phyloP scores from a whole-genome alignment of 2,113 vertebrate species.

The Gavialis gangeticus region DNA sequence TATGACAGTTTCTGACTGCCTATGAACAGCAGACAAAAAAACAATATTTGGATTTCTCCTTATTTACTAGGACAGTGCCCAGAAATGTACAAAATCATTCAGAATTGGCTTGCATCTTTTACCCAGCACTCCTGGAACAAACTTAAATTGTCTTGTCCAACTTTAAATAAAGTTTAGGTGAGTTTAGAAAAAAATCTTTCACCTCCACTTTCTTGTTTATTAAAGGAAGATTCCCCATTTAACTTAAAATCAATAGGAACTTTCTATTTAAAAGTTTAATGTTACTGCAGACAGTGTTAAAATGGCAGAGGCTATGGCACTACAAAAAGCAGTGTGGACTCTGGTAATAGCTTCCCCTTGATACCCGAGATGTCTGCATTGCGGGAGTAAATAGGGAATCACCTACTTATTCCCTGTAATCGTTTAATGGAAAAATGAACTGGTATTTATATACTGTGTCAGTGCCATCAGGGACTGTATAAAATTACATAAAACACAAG shows the following conservation, averaged over 20 bases:
- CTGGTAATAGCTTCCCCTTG: background rate
- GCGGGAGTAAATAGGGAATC: background rate
- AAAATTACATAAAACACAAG: background rate
- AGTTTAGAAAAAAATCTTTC: background rate
- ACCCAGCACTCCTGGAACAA: background rate
- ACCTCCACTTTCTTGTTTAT: background rate
- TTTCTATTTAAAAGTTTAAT: background rate
- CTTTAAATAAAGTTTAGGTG: background rate
- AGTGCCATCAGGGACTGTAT: background rate
- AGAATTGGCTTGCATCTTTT: background rate
- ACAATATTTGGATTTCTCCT: background rate
- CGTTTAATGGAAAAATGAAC: background rate
- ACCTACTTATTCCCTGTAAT: background rate
- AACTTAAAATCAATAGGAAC: background rate
- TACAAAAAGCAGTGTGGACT: background rate
- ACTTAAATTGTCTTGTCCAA: background rate
- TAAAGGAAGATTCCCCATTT: background rate
- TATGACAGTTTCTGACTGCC: background rate
- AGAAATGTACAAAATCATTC: background rate
- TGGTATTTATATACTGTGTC: background rate
- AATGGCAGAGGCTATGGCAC: background rate
- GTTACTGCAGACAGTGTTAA: background rate
- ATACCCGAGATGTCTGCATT: background rate
- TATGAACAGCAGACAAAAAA: background rate
- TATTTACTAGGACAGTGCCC: rapidly evolving